phyloP scores from a whole-genome alignment of 2,888 invertebrate genomes.

The Prosopocoilus inquinatus region DNA sequence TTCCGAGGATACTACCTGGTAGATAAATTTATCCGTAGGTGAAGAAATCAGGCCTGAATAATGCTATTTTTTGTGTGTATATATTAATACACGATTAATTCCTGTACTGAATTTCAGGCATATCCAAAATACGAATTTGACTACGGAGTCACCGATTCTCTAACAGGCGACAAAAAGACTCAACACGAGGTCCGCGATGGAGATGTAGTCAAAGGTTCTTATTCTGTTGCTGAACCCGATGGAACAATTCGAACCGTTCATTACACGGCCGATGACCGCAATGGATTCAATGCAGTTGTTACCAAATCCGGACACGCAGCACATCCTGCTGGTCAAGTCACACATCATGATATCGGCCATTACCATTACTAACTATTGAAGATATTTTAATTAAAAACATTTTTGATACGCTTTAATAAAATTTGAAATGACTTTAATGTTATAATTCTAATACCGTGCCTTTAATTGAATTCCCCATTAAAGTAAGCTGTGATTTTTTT shows the following conservation, averaged over 20 bases:
- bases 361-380: conserved; percentile 4
- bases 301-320: conserved; percentile 49
- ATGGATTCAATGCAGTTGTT: conserved; percentile 62
- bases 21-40: too few species aligned
- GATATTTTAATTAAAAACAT: background rate
- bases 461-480: too few species aligned
- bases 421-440: background rate
- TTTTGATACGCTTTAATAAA: background rate
- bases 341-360: conserved; percentile 7
- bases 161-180: conserved; percentile 57
- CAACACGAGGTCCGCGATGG: conserved; percentile 58
- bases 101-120: conserved; percentile 39
- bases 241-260: conserved; percentile 64
- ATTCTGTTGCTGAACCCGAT: conserved; percentile 63
- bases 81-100: too few species aligned
- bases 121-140: conserved; percentile 59
- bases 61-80: too few species aligned
- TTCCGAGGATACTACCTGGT: too few species aligned
- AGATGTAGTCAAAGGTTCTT: conserved; percentile 61
- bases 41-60: too few species aligned
- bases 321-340: conserved; percentile 26
- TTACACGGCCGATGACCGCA: conserved; percentile 60
- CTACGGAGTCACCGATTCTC: conserved; percentile 57
- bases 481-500: too few species aligned
- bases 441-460: too few species aligned